Base-by-base conservation (phyloP, 2,888 invertebrate species). In the Trilocha varians region DNA sequence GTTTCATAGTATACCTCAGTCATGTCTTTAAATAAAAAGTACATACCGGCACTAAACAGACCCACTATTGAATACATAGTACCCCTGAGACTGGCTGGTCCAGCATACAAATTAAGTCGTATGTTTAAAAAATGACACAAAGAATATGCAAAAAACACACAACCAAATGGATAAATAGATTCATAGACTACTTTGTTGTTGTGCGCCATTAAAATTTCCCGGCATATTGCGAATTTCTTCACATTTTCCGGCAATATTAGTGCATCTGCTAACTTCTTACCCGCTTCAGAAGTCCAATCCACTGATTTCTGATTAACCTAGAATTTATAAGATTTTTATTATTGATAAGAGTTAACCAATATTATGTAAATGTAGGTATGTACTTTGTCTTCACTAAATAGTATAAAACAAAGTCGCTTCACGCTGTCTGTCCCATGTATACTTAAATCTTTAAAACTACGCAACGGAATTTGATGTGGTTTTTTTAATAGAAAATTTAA, bases 151-250 rank as follows among this genome's bases (percentile, higher is more conserved):
- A 77, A 49, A 36, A 88, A 62, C 40, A 89, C 62, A 34, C 84
- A 70, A 0, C 74, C 38, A 39, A 87, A 71, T 40, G 89, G 87
- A 54, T 87, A 87, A 1, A 83, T 40, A 0, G 88, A 84, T 48
- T 92, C 89, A 36, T 88, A 62, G 1, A 89, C 67, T 2, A 90
- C 70, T 62, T 90, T 88, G 44, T 87, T 71, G 33, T 89, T 89
- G 47, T 89, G 85, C 2, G 88, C 67, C 74, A 89, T 88, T 43
- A 91, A 66, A 40, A 96, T 87, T 70, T 94, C 91, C 53, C 91
- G 87, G 43, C 93, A 94, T 16, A 96, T 89, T 1, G 91, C 94
- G 83, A 93, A 96, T 46, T 92, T 85, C 67, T 94, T 91, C 8
- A 93, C 95, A 47, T 91, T 89, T 48, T 93, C 92, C 11, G 92